Percentiles rank a stretch among this genome's conserved stretches.
These are phyloP conservation scores for Cistogaster globosa DNA, from an alignment of 2,888 invertebrate genomes.

Conservation along the genomic window DNA sequence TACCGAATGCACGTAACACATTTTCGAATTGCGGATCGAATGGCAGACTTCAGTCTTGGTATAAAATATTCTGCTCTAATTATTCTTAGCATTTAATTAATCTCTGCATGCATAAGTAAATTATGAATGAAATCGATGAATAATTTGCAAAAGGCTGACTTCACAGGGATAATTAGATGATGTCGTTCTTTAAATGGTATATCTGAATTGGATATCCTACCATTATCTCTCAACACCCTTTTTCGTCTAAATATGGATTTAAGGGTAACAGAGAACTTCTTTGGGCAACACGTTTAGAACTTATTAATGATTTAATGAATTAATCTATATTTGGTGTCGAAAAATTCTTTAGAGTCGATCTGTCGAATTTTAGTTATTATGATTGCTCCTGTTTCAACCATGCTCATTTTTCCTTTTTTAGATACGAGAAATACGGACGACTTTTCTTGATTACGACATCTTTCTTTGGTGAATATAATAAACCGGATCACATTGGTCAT, in stretches of 20 bases:
- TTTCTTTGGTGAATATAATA: not conserved
- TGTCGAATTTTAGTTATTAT: not conserved
- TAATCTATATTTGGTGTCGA: too few relatives aligned
- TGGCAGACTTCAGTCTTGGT: too few relatives aligned
- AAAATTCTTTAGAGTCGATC: too few relatives aligned
- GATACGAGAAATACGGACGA: too few relatives aligned
- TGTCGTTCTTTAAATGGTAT: not conserved
- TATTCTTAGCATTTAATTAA: not conserved
- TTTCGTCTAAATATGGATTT: not conserved
- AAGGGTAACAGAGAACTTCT: not conserved
- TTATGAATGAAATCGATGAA: not conserved
- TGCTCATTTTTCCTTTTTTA: too few relatives aligned
- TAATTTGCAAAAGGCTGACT: not conserved
- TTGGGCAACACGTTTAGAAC: too few relatives aligned
- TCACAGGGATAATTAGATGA: not conserved
- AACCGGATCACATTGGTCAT: not conserved
- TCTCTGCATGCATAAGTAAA: not conserved
- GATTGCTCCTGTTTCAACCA: not conserved
- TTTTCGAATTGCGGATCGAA: too few relatives aligned
- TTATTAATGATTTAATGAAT: too few relatives aligned
- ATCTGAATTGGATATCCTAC: not conserved
- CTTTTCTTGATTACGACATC: not conserved
- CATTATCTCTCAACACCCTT: not conserved
- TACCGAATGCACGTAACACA: too few relatives aligned
- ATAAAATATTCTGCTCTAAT: too few relatives aligned